Evolutionary conservation across 2,113 vertebrate species (phyloP), one percentile per base, ranked within the genome.

Genomic region (Hiodon alosoides): DNA sequence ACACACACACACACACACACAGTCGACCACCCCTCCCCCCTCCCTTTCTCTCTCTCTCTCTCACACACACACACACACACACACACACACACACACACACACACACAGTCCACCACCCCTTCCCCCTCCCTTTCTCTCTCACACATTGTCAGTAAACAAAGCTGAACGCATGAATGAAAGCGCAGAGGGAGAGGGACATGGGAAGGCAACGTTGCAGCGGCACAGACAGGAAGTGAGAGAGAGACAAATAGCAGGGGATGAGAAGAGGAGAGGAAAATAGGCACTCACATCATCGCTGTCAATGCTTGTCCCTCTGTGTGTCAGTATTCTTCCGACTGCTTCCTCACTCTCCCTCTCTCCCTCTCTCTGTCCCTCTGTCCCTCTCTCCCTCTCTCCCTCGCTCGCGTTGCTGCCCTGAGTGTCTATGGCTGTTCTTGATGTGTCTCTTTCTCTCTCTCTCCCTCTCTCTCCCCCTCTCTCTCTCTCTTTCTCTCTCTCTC

Each of bases 231-330:
- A 81, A 82, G 83, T 83, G 80, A 81, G 82, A 80, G 81, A 78
- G 79, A 76, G 81, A 80, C 72, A 78, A 77, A 81, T 80, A 85
- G 87, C 82, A 82, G 81, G 80, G 76, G 78, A 79, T 81, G 46
- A 47, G 48, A 14, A 70, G 67, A 53, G 58, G 16, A 65, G 53
- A 65, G 59, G 67, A 51, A 67, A 80, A 87, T 67, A 81, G 81
- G 74, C 83, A 92, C 91, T 91, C 91, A 91, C 91, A 92, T 92
- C 91, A 92, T 91, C 80, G 88, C 87, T 84, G 87, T 86, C 87
- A 87, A 78, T 79, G 79, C 82, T 77, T 81, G 83, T 76, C 75
- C 88, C 84, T 79, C 80, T 74, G 84, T 79, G 85, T 82, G 74
- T 76, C 84, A 84, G 86, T 76, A 81, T 79, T 85, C 86, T 77